Evolutionary conservation across 2,888 invertebrate genomes (phyloP).

Genomic region (Lissocephala sabroskyi): DNA sequence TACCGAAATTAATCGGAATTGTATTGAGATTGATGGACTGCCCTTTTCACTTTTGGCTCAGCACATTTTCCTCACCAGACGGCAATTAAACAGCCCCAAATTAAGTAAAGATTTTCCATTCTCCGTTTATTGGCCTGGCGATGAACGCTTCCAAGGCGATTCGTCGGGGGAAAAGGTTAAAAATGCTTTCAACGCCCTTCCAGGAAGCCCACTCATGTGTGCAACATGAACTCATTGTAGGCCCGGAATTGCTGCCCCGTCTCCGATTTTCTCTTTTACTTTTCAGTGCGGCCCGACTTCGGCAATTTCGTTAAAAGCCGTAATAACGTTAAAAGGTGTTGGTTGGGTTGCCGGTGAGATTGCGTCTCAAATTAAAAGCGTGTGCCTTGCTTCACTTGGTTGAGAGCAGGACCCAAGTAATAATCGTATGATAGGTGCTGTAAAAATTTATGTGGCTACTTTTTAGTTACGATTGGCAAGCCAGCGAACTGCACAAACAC

Average conservation of each 20-base stretch:
- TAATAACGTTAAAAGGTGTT: constrained; percentile 55
- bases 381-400: not conserved
- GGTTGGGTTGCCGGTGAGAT: not conserved
- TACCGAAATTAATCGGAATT: constrained; percentile 41
- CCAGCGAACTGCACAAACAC: not conserved
- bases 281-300: not conserved
- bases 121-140: no score
- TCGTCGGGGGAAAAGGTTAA: constrained; percentile 10
- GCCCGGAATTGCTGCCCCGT: constrained; percentile 26
- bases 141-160: no score
- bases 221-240: constrained; percentile 48
- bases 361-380: not conserved
- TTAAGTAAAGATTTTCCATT: no score
- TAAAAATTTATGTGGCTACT: constrained; percentile 52
- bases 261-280: constrained; percentile 9
- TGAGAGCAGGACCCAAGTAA: constrained; percentile 11
- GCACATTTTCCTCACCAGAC: not conserved
- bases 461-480: not conserved
- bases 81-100: not conserved
- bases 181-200: constrained; percentile 6
- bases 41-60: not conserved
- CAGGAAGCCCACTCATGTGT: constrained; percentile 33
- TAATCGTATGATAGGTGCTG: constrained; percentile 41
- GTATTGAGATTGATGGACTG: constrained; percentile 43
- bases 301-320: constrained; percentile 58